phyloP scores from a whole-genome alignment of 2,113 vertebrate genomes.

The Hyperopisus bebe region DNA sequence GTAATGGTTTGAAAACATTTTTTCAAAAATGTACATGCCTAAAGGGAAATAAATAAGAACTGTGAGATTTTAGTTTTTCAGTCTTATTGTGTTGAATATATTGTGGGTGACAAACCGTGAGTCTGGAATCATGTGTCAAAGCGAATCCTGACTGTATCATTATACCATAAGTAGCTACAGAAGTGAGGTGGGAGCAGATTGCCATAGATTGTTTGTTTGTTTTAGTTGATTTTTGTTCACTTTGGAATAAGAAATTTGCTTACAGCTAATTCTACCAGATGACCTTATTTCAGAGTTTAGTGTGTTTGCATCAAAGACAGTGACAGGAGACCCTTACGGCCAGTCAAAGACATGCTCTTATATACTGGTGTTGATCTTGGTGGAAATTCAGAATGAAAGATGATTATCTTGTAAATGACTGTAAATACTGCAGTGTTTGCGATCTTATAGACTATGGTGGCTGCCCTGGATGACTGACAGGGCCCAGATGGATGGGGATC shows the following conservation, averaged over 20 bases:
- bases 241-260: not conserved
- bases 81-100: not conserved
- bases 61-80: not conserved
- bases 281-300: not conserved
- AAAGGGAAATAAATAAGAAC: not conserved
- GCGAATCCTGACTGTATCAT: not conserved
- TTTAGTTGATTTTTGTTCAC: not conserved
- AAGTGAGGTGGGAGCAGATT: not conserved
- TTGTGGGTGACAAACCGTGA: not conserved
- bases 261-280: not conserved
- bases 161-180: not conserved
- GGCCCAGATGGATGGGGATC: not conserved
- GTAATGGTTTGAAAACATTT: not conserved
- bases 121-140: not conserved
- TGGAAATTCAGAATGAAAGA: not conserved
- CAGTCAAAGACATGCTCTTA: not conserved
- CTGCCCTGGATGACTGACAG: not conserved
- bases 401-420: not conserved
- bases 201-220: not conserved
- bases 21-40: not conserved
- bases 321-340: not conserved
- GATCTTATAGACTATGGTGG: not conserved
- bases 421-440: not conserved
- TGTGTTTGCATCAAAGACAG: not conserved
- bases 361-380: not conserved